These are phyloP conservation scores for Philonicus albiceps DNA, from an alignment of 2,888 invertebrate genomes.

Conservation along the genomic window DNA sequence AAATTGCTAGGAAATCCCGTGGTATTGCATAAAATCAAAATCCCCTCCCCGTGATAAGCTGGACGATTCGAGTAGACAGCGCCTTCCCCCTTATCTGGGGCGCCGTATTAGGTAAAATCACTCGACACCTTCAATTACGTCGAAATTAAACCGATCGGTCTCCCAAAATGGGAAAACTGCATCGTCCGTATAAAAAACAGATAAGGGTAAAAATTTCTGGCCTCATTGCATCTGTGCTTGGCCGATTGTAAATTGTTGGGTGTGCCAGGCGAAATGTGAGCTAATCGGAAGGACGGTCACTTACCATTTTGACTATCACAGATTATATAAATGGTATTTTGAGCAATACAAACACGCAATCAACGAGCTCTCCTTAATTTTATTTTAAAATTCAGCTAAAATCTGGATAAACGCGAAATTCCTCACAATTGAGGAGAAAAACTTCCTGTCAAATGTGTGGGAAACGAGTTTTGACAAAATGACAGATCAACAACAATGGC, in stretches of 20 bases:
- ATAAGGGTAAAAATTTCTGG: neutral
- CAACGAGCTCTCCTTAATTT: neutral
- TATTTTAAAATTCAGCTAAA: conserved; percentile 12
- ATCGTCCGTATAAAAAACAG: neutral
- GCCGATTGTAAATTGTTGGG: neutral
- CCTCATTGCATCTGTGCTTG: neutral
- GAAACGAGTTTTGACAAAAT: conserved; percentile 11
- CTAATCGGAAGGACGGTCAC: neutral
- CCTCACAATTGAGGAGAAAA: neutral
- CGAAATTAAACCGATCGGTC: neutral
- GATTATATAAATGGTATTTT: conserved; percentile 9
- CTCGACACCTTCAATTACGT: neutral
- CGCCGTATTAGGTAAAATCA: neutral
- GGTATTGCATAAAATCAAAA: neutral
- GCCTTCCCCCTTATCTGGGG: neutral
- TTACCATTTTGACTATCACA: conserved; percentile 40
- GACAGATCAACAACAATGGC: conserved; percentile 22
- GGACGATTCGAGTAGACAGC: neutral
- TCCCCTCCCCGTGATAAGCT: neutral
- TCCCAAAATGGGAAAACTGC: neutral
- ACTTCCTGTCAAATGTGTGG: neutral
- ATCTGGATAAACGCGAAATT: neutral
- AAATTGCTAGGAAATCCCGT: neutral
- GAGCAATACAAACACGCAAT: conserved; percentile 22
- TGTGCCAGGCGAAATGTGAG: conserved; percentile 5